Percentiles rank a stretch among this genome's conserved stretches.
Conservation (phyloP, 2,113 vertebrate species). For the Hyla sarda region DNA sequence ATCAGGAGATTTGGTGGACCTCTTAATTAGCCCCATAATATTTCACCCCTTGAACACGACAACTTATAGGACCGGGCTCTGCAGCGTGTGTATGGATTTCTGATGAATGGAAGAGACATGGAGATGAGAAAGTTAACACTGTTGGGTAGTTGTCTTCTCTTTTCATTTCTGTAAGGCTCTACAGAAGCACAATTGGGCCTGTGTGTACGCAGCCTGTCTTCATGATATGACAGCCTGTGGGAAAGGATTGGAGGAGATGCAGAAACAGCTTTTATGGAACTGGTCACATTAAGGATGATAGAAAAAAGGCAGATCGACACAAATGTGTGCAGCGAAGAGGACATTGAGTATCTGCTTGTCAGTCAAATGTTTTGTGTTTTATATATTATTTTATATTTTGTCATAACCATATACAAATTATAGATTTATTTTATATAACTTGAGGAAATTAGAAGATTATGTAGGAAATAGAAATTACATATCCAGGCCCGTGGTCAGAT, state of each 20-base stretch:
- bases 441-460: slow-evolving; percentile 23
- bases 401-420: neutral
- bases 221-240: neutral
- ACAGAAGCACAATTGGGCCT: neutral
- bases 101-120: neutral
- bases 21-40: too few species aligned
- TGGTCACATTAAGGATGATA: neutral
- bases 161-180: neutral
- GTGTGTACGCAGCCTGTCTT: neutral
- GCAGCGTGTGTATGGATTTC: neutral
- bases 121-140: neutral
- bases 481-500: slow-evolving; percentile 27
- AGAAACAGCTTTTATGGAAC: neutral
- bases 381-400: neutral
- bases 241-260: neutral
- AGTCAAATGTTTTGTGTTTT: neutral
- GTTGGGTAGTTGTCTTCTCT: neutral
- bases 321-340: neutral
- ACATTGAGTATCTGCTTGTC: neutral
- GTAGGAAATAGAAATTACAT: slow-evolving; percentile 3
- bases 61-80: neutral
- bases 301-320: slow-evolving; percentile 11
- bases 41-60: neutral
- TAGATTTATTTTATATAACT: slow-evolving; percentile 13
- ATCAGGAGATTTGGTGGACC: too few species aligned